Conservation (phyloP, 2,888 invertebrate species). For the Lepidocyrtoides sp. region DNA sequence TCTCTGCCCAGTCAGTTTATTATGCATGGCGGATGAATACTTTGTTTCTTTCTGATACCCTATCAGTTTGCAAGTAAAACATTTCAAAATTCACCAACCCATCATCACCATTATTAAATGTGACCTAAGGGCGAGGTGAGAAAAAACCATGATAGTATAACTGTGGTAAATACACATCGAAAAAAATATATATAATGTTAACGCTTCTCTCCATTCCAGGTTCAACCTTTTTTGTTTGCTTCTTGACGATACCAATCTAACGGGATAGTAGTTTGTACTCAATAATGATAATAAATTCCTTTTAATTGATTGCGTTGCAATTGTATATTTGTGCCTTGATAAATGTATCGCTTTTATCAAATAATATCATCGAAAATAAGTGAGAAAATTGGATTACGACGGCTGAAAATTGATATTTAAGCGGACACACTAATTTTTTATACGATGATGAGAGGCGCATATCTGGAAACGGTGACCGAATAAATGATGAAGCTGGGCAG, state of each 20-base stretch:
- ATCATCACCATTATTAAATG: background rate
- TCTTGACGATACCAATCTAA: background rate
- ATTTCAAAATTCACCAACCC: slow-evolving; percentile 29
- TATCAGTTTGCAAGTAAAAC: background rate
- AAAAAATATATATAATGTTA: background rate
- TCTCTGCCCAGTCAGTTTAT: background rate
- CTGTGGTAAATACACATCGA: background rate
- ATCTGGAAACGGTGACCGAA: slow-evolving; percentile 23
- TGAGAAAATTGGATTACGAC: slow-evolving; percentile 48
- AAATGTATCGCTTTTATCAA: background rate
- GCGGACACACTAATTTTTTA: slow-evolving; percentile 29
- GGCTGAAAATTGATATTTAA: slow-evolving; percentile 49
- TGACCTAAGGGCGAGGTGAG: slow-evolving; percentile 4
- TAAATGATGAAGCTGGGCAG: slow-evolving; percentile 36
- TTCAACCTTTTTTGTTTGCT: background rate
- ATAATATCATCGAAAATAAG: slow-evolving; percentile 25
- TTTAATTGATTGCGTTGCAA: slow-evolving; percentile 35
- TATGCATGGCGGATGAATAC: background rate
- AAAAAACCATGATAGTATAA: too few relatives aligned
- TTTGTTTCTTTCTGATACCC: slow-evolving; percentile 30
- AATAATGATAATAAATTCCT: slow-evolving; percentile 20
- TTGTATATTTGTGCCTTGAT: background rate
- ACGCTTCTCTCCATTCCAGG: too few relatives aligned
- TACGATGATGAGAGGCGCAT: slow-evolving; percentile 33
- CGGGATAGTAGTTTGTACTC: background rate